Conservation (phyloP, 2,797 vertebrate genomes). For the Rhinophrynus dorsalis region DNA sequence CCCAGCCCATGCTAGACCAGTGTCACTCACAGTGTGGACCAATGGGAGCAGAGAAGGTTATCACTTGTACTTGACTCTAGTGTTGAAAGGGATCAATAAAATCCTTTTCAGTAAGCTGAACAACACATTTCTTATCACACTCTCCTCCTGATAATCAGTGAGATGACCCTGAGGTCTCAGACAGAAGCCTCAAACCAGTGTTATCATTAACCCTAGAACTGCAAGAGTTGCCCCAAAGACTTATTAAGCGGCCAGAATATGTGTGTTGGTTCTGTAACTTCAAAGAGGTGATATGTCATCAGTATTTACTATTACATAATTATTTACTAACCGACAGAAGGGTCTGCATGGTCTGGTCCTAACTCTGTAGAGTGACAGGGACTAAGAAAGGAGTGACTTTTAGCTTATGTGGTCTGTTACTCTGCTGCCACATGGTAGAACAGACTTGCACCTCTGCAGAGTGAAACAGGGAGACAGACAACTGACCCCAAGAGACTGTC, state of each 20-base stretch:
- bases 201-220: neutral
- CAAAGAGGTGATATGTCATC: constrained; percentile 6
- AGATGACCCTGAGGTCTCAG: constrained; percentile 24
- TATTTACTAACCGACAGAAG: neutral
- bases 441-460: neutral
- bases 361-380: neutral
- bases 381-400: constrained; percentile 14
- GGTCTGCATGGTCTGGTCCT: neutral
- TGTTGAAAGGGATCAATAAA: constrained; percentile 24
- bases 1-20: neutral
- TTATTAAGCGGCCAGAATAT: neutral
- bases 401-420: constrained; percentile 15
- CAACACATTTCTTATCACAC: constrained; percentile 30
- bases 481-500: constrained; percentile 9
- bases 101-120: constrained; percentile 20
- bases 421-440: neutral
- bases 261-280: neutral
- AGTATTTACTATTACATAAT: neutral
- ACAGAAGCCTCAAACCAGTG: neutral
- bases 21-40: neutral
- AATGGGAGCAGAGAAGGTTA: constrained; percentile 8
- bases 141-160: constrained; percentile 28
- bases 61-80: constrained; percentile 10
- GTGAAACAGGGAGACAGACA: constrained; percentile 12
- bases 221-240: neutral